phyloP scores from a whole-genome alignment of 1,140 invertebrate species.

The Eriocheir sinensis region DNA sequence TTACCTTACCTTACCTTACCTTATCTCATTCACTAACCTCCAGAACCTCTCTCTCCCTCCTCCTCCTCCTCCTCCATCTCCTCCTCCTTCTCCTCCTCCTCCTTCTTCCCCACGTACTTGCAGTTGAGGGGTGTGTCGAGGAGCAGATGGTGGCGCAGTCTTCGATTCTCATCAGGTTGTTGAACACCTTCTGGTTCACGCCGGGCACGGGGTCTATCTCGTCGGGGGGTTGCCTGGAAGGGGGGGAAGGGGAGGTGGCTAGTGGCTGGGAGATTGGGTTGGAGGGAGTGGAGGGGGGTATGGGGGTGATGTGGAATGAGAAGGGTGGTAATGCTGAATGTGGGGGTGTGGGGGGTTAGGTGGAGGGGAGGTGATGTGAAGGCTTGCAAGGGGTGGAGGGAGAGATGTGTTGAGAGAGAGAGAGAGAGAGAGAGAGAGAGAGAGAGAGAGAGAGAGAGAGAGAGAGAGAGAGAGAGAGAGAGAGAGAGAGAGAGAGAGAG shows the following conservation, averaged over 20 bases:
- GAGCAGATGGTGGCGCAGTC: slow-evolving; percentile 65
- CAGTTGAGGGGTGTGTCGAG: not conserved
- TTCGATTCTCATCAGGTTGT: not conserved
- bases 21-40: too few relatives aligned
- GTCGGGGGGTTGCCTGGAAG: not conserved
- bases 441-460: too few relatives aligned
- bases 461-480: not conserved
- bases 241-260: not conserved
- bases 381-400: not conserved
- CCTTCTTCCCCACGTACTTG: slow-evolving; percentile 39
- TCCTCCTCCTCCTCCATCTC: not conserved
- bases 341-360: not conserved
- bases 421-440: not conserved
- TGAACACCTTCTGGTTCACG: slow-evolving; percentile 33
- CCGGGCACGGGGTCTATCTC: slow-evolving; percentile 30
- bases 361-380: not conserved
- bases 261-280: too few relatives aligned
- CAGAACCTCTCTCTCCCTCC: too few relatives aligned
- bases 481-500: not conserved
- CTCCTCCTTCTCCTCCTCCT: not conserved
- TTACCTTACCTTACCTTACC: not conserved
- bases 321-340: too few relatives aligned
- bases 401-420: not conserved
- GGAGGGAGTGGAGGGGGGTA: not conserved
- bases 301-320: too few relatives aligned